phyloP scores from a whole-genome alignment of 1,140 invertebrate genomes.

The Drosophila takahashii region DNA sequence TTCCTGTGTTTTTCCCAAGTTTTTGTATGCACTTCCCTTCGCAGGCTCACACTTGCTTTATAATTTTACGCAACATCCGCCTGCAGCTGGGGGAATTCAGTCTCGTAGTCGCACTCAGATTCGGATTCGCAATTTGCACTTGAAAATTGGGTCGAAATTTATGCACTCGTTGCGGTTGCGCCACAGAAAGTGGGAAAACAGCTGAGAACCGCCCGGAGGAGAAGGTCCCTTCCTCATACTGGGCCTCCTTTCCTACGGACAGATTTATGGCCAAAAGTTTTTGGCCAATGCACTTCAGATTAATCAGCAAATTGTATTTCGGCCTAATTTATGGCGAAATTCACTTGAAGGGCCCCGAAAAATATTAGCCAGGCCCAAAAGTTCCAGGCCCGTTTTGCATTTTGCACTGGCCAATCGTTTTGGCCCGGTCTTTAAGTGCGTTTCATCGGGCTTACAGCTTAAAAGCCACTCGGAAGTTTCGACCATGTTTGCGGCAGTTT shows the following conservation, averaged over 20 bases:
- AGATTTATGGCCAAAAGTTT: slow-evolving; percentile 77
- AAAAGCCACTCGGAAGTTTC: slow-evolving; percentile 25
- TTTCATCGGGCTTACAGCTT: slow-evolving; percentile 11
- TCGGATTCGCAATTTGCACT: slow-evolving; percentile 72
- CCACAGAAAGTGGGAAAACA: slow-evolving; percentile 54
- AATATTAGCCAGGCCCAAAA: slow-evolving; percentile 17
- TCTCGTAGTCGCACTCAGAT: slow-evolving; percentile 44
- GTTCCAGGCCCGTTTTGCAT: slow-evolving; percentile 27
- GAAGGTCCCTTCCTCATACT: not conserved
- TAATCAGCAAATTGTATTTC: slow-evolving; percentile 83
- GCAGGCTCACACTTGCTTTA: slow-evolving; percentile 34
- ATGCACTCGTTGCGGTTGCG: slow-evolving; percentile 74
- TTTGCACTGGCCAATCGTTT: slow-evolving; percentile 9
- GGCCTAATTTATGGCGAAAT: slow-evolving; percentile 71
- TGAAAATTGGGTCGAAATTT: slow-evolving; percentile 82
- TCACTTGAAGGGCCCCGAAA: slow-evolving; percentile 38
- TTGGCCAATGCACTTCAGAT: slow-evolving; percentile 74
- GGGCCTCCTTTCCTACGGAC: slow-evolving; percentile 15
- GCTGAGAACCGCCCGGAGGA: slow-evolving; percentile 32
- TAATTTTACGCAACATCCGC: slow-evolving; percentile 78
- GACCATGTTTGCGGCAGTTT: slow-evolving; percentile 18
- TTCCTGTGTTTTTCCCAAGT: slow-evolving; percentile 56
- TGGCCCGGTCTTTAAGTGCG: slow-evolving; percentile 7
- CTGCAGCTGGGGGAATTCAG: slow-evolving; percentile 35
- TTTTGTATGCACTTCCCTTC: slow-evolving; percentile 57